Conservation (phyloP, 2,888 invertebrate species). For the Trachelus stipa region DNA sequence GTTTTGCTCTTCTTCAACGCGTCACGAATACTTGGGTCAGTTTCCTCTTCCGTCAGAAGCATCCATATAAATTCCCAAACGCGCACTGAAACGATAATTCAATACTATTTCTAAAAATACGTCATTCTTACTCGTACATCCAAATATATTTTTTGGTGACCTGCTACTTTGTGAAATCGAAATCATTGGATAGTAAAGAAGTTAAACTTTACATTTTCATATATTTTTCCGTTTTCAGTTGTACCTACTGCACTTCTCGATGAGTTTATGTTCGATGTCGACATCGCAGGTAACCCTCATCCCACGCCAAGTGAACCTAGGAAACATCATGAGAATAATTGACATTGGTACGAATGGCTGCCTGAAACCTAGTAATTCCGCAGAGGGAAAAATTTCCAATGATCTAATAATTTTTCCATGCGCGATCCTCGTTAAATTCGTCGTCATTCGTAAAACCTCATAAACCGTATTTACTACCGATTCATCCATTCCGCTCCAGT, state of each 20-base stretch:
- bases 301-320: neutral
- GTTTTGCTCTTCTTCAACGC: neutral
- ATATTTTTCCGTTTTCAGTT: neutral
- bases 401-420: neutral
- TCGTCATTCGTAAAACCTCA: neutral
- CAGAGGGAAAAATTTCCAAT: too few relatives aligned
- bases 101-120: neutral
- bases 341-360: neutral
- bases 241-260: neutral
- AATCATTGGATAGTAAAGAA: neutral
- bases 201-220: neutral
- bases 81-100: neutral
- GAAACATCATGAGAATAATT: neutral
- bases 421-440: neutral
- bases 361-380: neutral
- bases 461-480: constrained; percentile 1
- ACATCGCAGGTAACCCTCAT: neutral
- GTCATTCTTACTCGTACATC: neutral
- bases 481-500: neutral
- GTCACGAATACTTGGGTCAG: neutral
- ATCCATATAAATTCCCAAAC: neutral
- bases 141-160: neutral
- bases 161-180: neutral
- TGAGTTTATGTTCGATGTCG: neutral
- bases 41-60: neutral